These are phyloP conservation scores for Rostratula benghalensis DNA, from an alignment of 2,113 vertebrate genomes.

Conservation along the genomic window DNA sequence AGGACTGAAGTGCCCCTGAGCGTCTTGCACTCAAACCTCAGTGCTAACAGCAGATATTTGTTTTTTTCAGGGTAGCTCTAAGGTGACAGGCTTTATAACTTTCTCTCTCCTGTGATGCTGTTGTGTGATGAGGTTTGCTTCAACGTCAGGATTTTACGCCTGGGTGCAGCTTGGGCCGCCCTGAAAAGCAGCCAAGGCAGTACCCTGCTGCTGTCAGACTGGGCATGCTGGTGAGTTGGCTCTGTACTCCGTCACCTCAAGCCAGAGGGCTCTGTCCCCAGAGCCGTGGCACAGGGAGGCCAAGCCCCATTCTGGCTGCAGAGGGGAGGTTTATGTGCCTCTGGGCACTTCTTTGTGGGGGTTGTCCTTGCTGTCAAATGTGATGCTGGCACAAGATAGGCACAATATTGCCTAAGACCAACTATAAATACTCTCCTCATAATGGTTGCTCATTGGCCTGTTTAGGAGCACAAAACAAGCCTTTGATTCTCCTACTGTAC, in stretches of 20 bases:
- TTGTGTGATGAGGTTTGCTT: not conserved
- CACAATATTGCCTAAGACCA: not conserved
- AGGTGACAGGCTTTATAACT: not conserved
- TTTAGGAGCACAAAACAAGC: conserved; percentile 34
- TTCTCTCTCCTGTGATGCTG: not conserved
- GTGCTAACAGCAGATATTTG: not conserved
- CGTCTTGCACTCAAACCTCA: fast-evolving
- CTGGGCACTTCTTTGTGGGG: not conserved
- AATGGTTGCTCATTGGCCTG: not conserved
- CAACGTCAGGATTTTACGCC: not conserved
- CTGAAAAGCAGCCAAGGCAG: not conserved
- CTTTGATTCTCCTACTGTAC: conserved; percentile 33
- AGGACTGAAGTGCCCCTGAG: fast-evolving
- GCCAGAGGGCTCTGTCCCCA: not conserved
- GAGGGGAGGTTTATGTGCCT: not conserved
- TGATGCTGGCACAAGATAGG: not conserved
- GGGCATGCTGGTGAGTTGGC: fast-evolving
- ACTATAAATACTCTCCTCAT: not conserved
- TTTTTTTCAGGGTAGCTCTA: not conserved
- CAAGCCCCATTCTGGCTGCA: not conserved
- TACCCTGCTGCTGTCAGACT: fast-evolving
- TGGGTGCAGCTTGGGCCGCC: not conserved
- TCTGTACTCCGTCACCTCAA: not conserved
- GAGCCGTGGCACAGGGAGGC: not conserved
- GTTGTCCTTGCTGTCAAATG: not conserved